These are phyloP conservation scores for Ataeniobius toweri DNA, from an alignment of 2,797 vertebrate genomes.

Conservation along the genomic window DNA sequence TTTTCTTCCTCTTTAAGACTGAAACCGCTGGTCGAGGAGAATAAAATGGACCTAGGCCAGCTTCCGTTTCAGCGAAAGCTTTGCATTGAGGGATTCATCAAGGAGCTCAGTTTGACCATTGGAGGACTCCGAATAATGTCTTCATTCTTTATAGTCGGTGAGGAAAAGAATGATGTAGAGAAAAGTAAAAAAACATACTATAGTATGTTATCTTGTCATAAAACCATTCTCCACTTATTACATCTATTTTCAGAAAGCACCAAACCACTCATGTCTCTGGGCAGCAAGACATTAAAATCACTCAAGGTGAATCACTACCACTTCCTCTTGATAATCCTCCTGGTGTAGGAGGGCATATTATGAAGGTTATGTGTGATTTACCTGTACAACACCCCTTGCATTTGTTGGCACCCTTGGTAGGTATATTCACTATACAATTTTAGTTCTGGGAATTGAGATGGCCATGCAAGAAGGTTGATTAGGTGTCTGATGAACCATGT, in stretches of 20 bases:
- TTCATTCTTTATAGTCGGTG: conserved; percentile 81
- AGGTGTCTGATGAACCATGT: not conserved
- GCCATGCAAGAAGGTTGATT: not conserved
- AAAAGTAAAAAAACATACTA: not conserved
- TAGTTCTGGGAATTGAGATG: not conserved
- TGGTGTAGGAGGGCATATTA: not conserved
- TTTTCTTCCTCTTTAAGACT: conserved; percentile 71
- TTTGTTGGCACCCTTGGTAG: not conserved
- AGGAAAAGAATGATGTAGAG: conserved; percentile 41
- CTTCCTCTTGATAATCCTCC: not conserved
- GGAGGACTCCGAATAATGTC: conserved; percentile 80
- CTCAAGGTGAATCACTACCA: conserved; percentile 80
- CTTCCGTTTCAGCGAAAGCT: conserved; percentile 67
- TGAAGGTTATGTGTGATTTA: not conserved
- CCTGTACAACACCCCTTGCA: not conserved
- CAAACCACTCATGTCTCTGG: conserved; percentile 83
- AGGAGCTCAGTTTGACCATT: conserved; percentile 76
- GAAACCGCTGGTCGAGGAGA: conserved; percentile 80
- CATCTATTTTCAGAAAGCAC: conserved; percentile 78
- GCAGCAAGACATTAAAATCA: conserved; percentile 85
- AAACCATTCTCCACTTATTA: not conserved
- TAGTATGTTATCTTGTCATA: not conserved
- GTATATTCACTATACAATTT: not conserved
- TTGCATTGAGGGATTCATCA: conserved; percentile 78
- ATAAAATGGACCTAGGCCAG: conserved; percentile 71